Evolutionary conservation across 2,888 invertebrate genomes (phyloP).

Genomic region (Coelinius sp.): DNA sequence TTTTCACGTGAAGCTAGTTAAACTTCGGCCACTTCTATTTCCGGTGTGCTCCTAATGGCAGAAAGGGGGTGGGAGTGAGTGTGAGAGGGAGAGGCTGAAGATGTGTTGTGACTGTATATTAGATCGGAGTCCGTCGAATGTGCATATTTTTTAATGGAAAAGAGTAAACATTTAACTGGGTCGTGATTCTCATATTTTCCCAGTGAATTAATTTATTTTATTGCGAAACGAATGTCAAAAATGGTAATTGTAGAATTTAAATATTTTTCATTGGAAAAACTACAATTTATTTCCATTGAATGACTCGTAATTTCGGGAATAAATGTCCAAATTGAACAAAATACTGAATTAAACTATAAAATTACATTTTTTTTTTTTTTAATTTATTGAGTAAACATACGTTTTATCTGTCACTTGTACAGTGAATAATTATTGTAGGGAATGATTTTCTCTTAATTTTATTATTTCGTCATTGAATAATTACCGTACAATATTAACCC

Average conservation of each 20-base stretch:
- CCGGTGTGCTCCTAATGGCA: slow-evolving; percentile 60
- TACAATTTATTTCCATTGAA: background rate
- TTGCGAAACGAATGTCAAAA: background rate
- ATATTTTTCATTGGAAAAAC: no score
- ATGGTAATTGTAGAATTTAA: background rate
- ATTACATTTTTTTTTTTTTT: background rate
- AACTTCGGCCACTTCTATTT: slow-evolving; percentile 64
- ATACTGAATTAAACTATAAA: background rate
- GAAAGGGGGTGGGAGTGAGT: slow-evolving; percentile 1
- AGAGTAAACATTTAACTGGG: no score
- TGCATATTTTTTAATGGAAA: no score
- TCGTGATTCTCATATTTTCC: background rate
- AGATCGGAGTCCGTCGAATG: no score
- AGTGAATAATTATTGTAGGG: no score
- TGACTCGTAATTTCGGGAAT: background rate
- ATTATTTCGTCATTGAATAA: background rate
- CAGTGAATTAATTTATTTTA: background rate
- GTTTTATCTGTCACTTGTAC: no score
- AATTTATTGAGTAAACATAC: background rate
- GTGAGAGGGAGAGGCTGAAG: slow-evolving; percentile 1
- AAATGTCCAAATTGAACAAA: background rate
- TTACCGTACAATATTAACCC: background rate
- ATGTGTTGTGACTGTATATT: no score
- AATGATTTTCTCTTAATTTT: no score
- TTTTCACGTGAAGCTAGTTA: slow-evolving; percentile 60